A percentile compares a stretch with the other conserved stretches of the same genome.
Evolutionary conservation across 2,888 invertebrate species (phyloP).

Genomic region (Brachyptera putata): DNA sequence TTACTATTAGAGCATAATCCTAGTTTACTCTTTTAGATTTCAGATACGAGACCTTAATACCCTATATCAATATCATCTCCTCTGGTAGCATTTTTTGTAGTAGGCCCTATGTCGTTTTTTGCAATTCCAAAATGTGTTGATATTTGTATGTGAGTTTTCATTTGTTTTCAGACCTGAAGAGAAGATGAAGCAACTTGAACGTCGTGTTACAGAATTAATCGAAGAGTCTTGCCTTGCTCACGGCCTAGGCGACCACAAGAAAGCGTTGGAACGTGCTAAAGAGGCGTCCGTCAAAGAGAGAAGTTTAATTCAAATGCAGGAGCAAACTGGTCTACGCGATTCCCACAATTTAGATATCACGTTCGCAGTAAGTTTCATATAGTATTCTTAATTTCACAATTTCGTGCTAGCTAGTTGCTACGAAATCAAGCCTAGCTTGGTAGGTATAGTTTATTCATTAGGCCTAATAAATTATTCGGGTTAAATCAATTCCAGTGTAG

Average conservation of each 20-base stretch:
- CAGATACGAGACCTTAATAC: not conserved
- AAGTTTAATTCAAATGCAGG: slow-evolving; percentile 82
- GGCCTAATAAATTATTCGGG: too few relatives aligned
- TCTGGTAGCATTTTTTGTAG: too few relatives aligned
- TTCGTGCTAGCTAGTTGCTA: too few relatives aligned
- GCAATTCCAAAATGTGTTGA: not conserved
- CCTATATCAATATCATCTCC: not conserved
- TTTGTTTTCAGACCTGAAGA: slow-evolving; percentile 56
- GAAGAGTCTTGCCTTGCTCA: slow-evolving; percentile 82
- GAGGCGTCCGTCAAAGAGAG: slow-evolving; percentile 93
- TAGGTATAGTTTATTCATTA: too few relatives aligned
- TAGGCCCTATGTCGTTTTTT: too few relatives aligned
- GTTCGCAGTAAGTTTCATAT: slow-evolving; percentile 77
- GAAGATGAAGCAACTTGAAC: slow-evolving; percentile 83
- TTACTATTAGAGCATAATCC: too few relatives aligned
- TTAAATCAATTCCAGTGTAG: too few relatives aligned
- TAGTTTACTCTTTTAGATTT: not conserved
- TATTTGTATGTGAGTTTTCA: too few relatives aligned
- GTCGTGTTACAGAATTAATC: slow-evolving; percentile 80
- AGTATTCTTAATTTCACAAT: not conserved
- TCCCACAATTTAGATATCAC: slow-evolving; percentile 93
- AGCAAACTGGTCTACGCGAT: slow-evolving; percentile 85
- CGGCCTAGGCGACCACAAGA: slow-evolving; percentile 56
- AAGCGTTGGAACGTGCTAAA: slow-evolving; percentile 86
- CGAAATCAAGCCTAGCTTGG: too few relatives aligned